Evolutionary conservation across 1,140 invertebrate genomes (phyloP), one percentile per base, ranked within the genome.

Genomic region (Marisa cornuarietis): DNA sequence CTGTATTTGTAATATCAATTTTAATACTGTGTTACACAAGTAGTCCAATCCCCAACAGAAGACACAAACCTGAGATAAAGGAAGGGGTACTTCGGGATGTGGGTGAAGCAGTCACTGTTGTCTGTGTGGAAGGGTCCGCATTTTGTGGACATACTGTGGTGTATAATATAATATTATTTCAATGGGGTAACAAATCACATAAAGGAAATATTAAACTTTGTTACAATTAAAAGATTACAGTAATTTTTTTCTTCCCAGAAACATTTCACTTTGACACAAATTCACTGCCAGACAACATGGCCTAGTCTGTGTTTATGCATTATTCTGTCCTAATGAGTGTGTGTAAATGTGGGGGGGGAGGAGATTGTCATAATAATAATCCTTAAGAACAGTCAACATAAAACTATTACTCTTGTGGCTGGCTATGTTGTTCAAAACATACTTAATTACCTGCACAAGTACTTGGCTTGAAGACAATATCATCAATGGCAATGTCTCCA

Each of bases 401-500:
- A 16, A 20, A 69, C 6, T 22, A 49, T 42, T 26, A 42, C 24
- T 18, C 69, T 31, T 18, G 6, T 31, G 51, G 4, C 22, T 11
- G n/a, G n/a, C 1, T 68, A 13, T 42, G 7, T 13, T 42, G n/a
- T 14, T 42, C 10, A 24, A 68, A 24, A 24, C 22, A 24, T 68
- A 68, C 9, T 13, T 8, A 79, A 69, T 54, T 77, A 78, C 78
- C 83, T 79, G 86, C 85, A 24, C 86, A 87, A 31, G 58, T 71
- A 42, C 85, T 87, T 61, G 83, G 49, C 54, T 81, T 84, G 18
- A 88, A 80, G 13, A 77, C 76, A 4, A 89, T 79, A 79, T 90
- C 88, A 83, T 90, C 89, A 76, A 90, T 42, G 58, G 85, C 87
- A 71, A 90, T 87, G 65, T 89, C 88, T n/a, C 88, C 88, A 31